Conservation (phyloP, 2,113 vertebrate genomes). For the Takifugu bimaculatus region DNA sequence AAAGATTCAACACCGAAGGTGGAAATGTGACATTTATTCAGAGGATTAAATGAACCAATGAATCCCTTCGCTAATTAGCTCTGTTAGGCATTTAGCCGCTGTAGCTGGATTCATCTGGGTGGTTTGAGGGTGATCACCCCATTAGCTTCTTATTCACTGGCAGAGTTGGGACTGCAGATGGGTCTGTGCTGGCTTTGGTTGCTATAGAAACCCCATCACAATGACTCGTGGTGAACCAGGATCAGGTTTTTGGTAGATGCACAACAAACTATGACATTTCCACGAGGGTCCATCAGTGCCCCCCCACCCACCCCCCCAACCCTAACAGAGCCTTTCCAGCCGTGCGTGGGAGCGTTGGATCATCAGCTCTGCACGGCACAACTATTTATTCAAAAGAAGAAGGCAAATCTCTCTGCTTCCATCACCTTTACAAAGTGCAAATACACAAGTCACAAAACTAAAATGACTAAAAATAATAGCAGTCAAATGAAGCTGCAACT, state of each 20-base stretch:
- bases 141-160: too few relatives aligned
- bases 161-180: too few relatives aligned
- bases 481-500: conserved; percentile 37
- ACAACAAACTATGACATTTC: not conserved
- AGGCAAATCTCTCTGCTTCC: conserved; percentile 57
- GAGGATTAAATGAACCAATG: too few relatives aligned
- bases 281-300: too few relatives aligned
- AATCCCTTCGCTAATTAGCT: too few relatives aligned
- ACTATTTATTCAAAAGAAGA: conserved; percentile 54
- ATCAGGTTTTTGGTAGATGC: not conserved
- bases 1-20: not conserved
- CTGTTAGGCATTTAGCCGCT: too few relatives aligned
- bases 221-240: too few relatives aligned
- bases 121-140: too few relatives aligned
- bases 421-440: conserved; percentile 72
- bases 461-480: conserved; percentile 48
- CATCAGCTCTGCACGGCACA: conserved; percentile 29
- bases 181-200: not conserved
- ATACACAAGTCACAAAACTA: conserved; percentile 61
- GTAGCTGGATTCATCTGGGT: too few relatives aligned
- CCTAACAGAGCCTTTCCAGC: conserved; percentile 4
- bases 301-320: not conserved
- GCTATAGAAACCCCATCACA: not conserved
- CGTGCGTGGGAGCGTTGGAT: conserved; percentile 26
- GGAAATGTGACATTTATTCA: too few relatives aligned